phyloP scores from a whole-genome alignment of 2,113 vertebrate species.

The Caranx ignobilis region DNA sequence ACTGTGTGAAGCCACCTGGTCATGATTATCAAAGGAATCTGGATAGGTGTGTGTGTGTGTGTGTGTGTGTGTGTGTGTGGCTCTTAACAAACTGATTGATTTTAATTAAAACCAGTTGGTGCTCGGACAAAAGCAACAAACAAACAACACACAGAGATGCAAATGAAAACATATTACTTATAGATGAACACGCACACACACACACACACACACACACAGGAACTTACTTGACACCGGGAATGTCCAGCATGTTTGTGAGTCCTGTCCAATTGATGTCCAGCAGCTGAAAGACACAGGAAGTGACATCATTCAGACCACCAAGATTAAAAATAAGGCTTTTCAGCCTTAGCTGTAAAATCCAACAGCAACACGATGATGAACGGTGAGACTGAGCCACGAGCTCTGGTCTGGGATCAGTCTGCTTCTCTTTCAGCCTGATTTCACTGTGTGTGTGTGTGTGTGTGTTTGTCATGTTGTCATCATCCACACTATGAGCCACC shows the following conservation, averaged over 20 bases:
- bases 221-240: conserved; percentile 97
- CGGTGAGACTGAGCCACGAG: too few species aligned
- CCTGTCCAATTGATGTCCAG: conserved; percentile 99
- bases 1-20: conserved; percentile 17
- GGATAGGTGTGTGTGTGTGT: conserved; percentile 4
- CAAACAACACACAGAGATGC: neutral
- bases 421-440: too few species aligned
- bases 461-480: too few species aligned
- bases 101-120: neutral
- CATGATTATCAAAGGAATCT: neutral
- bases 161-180: neutral
- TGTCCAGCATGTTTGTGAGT: conserved; percentile 96
- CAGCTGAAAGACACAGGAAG: conserved; percentile 82
- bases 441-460: too few species aligned
- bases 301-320: neutral
- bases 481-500: too few species aligned
- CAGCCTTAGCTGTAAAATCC: too few species aligned
- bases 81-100: neutral
- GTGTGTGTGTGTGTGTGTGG: conserved; percentile 15
- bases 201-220: neutral
- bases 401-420: too few species aligned
- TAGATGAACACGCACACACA: neutral
- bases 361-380: too few species aligned
- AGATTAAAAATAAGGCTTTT: too few species aligned
- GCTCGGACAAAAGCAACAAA: neutral